A percentile compares a stretch with the other conserved stretches of the same genome.
phyloP scores from a whole-genome alignment of 2,888 invertebrate genomes.

The Amiota communis region DNA sequence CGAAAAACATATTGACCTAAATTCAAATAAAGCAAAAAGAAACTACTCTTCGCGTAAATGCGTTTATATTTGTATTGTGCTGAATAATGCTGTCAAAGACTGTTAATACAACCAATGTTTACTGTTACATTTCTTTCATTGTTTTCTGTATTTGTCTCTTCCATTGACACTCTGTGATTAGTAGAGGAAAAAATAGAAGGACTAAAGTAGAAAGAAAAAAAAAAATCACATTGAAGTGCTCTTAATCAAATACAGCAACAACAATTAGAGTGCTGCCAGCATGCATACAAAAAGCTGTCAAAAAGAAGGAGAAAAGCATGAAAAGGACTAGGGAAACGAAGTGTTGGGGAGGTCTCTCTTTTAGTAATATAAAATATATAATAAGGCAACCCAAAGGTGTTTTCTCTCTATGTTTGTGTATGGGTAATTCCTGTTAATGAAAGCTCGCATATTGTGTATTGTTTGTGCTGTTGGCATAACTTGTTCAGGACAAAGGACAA shows the following conservation, averaged over 20 bases:
- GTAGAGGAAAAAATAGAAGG: conserved; percentile 46
- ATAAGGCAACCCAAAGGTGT: conserved; percentile 6
- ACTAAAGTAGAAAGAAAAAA: conserved; percentile 19
- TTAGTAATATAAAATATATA: background rate
- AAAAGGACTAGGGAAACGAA: background rate
- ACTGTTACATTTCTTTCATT: no score
- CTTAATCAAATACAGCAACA: conserved; percentile 55
- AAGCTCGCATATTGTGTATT: background rate
- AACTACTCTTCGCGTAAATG: no score
- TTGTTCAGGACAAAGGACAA: conserved; percentile 8
- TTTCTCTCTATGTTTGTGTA: background rate
- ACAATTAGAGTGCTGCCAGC: background rate
- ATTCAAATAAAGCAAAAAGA: conserved; percentile 35
- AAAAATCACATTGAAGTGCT: conserved; percentile 25
- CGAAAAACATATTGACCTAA: conserved; percentile 55
- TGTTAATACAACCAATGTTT: no score
- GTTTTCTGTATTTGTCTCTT: no score
- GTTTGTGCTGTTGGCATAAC: conserved; percentile 10
- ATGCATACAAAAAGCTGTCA: background rate
- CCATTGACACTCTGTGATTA: conserved; percentile 50
- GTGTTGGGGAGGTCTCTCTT: background rate
- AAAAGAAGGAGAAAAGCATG: background rate
- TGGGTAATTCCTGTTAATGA: conserved; percentile 6
- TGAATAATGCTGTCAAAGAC: no score
- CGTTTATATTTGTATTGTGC: no score